Evolutionary conservation across 2,888 invertebrate species (phyloP), one percentile per base, ranked within the genome.

Genomic region (Xestia rhomboidea): DNA sequence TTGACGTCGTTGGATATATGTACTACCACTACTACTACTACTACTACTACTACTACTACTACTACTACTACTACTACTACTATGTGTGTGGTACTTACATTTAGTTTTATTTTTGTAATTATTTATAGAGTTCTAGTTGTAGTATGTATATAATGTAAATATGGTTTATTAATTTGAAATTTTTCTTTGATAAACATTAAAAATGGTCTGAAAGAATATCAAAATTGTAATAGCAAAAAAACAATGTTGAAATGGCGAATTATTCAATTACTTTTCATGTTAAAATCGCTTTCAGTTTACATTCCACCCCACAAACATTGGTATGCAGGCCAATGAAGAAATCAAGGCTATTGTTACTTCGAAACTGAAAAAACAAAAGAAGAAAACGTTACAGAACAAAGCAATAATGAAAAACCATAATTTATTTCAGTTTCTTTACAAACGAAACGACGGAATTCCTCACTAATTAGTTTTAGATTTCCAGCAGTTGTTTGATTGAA

Each of bases 401-500:
- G 76, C 77, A 79, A 79, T 83, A 85, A 81, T 75, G 76, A 83
- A 83, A 84, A 84, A 70, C 74, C 82, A 73, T 85, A 84, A 84
- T 87, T 87, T 83, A 87, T 87, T 87, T 81, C 76, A 78, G 80
- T 82, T 77, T 41, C 70, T 72, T 57, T 67, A 64, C 71, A 66
- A 85, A 78, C 74, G 71, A n/a, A 88, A 83, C 79, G 72, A 68
- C 69, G 75, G 73, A 77, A 88, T 88, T 76, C 68, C 67, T 54
- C 27, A 30, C 76, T 88, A 88, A 88, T 88, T 88, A 88, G 77
- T 87, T 85, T 80, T 54, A 77, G 76, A 79, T 88, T 85, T 73
- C 73, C 81, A 83, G 81, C 81, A 83, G 81, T 74, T 44, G 73
- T 83, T 87, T 87, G 76, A 83, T 84, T 83, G 70, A 80, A 88